Conservation (phyloP, 2,888 invertebrate species). For the Petrolisthes cinctipes region DNA sequence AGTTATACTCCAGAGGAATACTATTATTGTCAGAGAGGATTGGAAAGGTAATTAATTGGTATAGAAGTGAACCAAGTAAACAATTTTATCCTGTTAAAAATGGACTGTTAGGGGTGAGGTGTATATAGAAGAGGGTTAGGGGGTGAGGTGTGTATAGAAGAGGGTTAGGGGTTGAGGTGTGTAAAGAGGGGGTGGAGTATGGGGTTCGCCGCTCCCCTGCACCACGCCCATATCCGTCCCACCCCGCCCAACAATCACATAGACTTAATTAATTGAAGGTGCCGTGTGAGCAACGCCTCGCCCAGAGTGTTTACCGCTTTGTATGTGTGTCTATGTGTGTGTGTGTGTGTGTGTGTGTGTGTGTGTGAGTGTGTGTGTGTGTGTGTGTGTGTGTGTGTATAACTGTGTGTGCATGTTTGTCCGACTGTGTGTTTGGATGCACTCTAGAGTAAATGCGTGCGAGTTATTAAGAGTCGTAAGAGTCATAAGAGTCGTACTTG, state of each 20-base stretch:
- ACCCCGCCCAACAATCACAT: constrained; percentile 53
- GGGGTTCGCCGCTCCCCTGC: constrained; percentile 22
- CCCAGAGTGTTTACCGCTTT: constrained; percentile 23
- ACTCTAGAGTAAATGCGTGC: too few relatives aligned
- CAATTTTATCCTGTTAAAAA: too few relatives aligned
- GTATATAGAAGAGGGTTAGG: neutral
- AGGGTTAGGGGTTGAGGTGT: neutral
- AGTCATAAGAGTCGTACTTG: too few relatives aligned
- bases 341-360: constrained; percentile 18
- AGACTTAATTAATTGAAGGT: constrained; percentile 53
- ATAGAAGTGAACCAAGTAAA: too few relatives aligned
- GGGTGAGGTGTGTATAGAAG: neutral
- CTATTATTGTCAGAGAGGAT: too few relatives aligned
- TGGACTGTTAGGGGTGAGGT: neutral
- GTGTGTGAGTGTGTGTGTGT: constrained; percentile 30
- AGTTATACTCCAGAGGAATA: too few relatives aligned
- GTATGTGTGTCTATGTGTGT: constrained; percentile 5
- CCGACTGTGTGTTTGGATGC: too few relatives aligned
- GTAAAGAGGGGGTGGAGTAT: neutral
- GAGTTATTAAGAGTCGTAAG: too few relatives aligned
- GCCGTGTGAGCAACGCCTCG: constrained; percentile 51
- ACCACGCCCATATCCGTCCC: neutral
- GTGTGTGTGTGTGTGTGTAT: too few relatives aligned
- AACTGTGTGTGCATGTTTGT: too few relatives aligned
- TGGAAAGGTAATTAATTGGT: too few relatives aligned